Percentiles rank a stretch among this genome's conserved stretches.
These are phyloP conservation scores for Gymnothorax reevesii DNA, from an alignment of 2,797 vertebrate genomes.

Conservation along the genomic window DNA sequence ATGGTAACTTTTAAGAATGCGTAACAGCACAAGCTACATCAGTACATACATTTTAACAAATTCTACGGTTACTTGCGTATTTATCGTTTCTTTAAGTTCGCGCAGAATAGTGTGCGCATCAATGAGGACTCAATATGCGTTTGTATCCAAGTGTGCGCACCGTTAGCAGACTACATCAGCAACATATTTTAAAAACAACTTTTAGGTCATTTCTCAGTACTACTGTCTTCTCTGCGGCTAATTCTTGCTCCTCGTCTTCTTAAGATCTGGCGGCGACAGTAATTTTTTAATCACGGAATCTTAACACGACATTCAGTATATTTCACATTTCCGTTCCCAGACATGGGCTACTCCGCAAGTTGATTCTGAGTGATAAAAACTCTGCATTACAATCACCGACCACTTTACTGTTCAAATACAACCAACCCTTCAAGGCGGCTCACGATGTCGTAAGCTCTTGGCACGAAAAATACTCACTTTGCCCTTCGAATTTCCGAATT, in stretches of 20 bases:
- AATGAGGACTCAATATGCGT: not conserved
- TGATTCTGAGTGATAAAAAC: slow-evolving; percentile 6
- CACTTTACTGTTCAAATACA: slow-evolving; percentile 20
- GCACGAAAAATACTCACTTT: slow-evolving; percentile 84
- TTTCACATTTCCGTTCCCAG: not conserved
- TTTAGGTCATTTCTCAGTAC: not conserved
- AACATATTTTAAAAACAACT: not conserved
- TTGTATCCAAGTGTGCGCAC: not conserved
- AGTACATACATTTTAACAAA: not conserved
- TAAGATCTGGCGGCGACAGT: not conserved
- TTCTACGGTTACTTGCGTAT: not conserved
- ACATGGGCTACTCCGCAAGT: slow-evolving; percentile 12
- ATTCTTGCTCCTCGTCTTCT: not conserved
- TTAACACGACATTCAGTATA: not conserved
- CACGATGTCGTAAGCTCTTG: slow-evolving; percentile 29
- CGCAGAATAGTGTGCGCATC: not conserved
- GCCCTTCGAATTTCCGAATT: slow-evolving; percentile 98
- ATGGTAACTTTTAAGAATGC: too few relatives aligned
- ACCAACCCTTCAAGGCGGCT: not conserved
- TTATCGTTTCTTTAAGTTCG: not conserved
- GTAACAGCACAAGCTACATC: not conserved
- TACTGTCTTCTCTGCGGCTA: not conserved
- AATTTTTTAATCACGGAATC: not conserved
- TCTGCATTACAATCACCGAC: not conserved
- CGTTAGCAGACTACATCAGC: too few relatives aligned